phyloP scores from a whole-genome alignment of 1,140 invertebrate genomes.

The Hylyphantes graminicola region DNA sequence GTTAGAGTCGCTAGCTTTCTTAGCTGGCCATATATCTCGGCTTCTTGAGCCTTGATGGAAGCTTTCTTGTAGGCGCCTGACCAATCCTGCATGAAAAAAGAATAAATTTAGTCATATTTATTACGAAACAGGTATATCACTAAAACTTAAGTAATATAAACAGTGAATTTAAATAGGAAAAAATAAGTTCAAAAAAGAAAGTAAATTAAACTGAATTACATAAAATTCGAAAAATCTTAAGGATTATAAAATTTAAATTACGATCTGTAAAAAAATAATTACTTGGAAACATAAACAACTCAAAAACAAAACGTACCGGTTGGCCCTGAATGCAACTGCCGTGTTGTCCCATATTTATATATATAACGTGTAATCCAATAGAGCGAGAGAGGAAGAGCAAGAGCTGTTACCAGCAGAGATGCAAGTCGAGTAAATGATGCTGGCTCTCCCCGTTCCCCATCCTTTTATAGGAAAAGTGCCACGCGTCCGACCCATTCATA shows the following conservation, averaged over 20 bases:
- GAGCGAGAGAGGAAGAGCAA: slow-evolving; percentile 7
- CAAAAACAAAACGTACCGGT: slow-evolving; percentile 32
- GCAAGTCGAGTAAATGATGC: no score
- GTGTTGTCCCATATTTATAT: slow-evolving; percentile 38
- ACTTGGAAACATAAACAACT: not conserved
- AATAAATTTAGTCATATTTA: not conserved
- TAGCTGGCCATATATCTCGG: slow-evolving; percentile 33
- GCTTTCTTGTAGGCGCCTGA: slow-evolving; percentile 44
- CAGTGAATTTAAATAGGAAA: no score
- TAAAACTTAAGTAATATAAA: no score
- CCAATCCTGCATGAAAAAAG: slow-evolving; percentile 44
- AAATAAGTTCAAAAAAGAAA: not conserved
- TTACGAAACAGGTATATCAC: not conserved
- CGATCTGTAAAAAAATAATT: not conserved
- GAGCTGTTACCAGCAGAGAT: not conserved
- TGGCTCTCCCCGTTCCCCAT: not conserved
- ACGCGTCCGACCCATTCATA: slow-evolving; percentile 48
- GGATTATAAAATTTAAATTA: not conserved
- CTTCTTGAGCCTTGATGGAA: slow-evolving; percentile 22
- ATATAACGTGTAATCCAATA: slow-evolving; percentile 52
- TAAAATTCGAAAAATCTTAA: not conserved
- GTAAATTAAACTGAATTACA: not conserved
- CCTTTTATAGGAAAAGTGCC: slow-evolving; percentile 37
- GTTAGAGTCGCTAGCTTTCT: slow-evolving; percentile 21
- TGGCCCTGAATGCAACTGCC: slow-evolving; percentile 56